phyloP scores from a whole-genome alignment of 1,140 invertebrate genomes.

The silkworm (Bombyx mori) region DNA sequence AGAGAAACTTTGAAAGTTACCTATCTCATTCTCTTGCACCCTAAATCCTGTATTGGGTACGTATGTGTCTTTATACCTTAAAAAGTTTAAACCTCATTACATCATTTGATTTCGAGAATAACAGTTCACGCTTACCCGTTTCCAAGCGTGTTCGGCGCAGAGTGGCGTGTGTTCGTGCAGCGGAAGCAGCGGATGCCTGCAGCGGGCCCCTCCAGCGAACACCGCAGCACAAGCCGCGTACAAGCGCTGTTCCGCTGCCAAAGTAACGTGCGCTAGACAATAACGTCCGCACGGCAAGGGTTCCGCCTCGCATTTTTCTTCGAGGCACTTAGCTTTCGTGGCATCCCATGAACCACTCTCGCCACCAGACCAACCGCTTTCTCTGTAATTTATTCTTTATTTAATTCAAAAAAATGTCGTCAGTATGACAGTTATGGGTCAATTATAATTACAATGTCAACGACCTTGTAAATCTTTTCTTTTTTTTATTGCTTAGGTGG shows the following conservation, averaged over 20 bases:
- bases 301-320: conserved; percentile 41
- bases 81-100: too few species aligned
- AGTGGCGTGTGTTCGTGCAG: conserved; percentile 86
- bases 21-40: too few species aligned
- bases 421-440: too few species aligned
- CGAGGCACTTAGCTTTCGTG: conserved; percentile 14
- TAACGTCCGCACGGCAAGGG: conserved; percentile 85
- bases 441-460: too few species aligned
- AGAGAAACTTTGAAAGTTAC: too few species aligned
- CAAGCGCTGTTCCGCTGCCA: conserved; percentile 88
- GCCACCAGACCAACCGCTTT: conserved; percentile 49
- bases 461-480: too few species aligned
- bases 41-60: too few species aligned
- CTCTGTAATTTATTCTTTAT: conserved; percentile 17
- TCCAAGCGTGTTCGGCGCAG: conserved; percentile 86
- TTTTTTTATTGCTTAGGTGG: too few species aligned
- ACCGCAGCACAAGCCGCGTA: conserved; percentile 92
- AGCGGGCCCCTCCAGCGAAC: conserved; percentile 89
- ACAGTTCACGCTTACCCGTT: conserved; percentile 66
- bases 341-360: conserved; percentile 66
- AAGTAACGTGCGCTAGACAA: conserved; percentile 88
- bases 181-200: conserved; percentile 89
- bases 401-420: too few species aligned
- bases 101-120: too few species aligned
- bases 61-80: too few species aligned